A percentile compares a stretch with the other conserved stretches of the same genome.
Conservation (phyloP, 2,888 invertebrate species). For the Aporophyla lueneburgensis region DNA sequence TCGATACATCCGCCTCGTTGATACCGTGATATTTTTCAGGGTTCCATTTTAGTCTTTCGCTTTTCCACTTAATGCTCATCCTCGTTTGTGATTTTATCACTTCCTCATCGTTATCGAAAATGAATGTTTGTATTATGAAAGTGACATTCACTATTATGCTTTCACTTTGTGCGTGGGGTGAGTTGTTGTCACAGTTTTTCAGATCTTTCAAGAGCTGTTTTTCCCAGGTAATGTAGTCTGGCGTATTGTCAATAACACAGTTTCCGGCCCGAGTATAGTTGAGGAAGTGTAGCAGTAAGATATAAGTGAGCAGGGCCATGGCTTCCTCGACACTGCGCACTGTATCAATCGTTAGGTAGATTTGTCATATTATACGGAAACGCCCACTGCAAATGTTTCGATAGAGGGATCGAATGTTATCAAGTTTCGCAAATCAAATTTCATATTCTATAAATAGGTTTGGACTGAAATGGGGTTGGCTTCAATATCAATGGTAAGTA, state of each 20-base stretch:
- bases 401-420: background rate
- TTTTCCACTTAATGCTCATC: constrained; percentile 64
- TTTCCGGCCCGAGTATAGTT: background rate
- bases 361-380: constrained; percentile 26
- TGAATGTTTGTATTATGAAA: constrained; percentile 68
- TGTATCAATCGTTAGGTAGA: background rate
- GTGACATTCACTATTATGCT: constrained; percentile 46
- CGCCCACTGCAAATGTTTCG: constrained; percentile 41
- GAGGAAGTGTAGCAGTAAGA: constrained; percentile 32
- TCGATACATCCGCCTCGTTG: constrained; percentile 12
- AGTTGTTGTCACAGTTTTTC: constrained; percentile 1
- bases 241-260: constrained; percentile 27
- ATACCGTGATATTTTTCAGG: constrained; percentile 67
- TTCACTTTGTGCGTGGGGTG: background rate
- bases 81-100: constrained; percentile 62
- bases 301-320: constrained; percentile 40
- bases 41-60: constrained; percentile 73
- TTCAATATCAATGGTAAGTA: too few species aligned
- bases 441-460: background rate
- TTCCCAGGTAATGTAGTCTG: constrained; percentile 59
- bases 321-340: constrained; percentile 27
- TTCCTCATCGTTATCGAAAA: constrained; percentile 66
- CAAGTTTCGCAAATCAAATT: background rate
- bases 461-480: too few species aligned
- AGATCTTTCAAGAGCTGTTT: constrained; percentile 54